phyloP scores from a whole-genome alignment of 2,113 vertebrate species.

The Leptobrachium leishanense region DNA sequence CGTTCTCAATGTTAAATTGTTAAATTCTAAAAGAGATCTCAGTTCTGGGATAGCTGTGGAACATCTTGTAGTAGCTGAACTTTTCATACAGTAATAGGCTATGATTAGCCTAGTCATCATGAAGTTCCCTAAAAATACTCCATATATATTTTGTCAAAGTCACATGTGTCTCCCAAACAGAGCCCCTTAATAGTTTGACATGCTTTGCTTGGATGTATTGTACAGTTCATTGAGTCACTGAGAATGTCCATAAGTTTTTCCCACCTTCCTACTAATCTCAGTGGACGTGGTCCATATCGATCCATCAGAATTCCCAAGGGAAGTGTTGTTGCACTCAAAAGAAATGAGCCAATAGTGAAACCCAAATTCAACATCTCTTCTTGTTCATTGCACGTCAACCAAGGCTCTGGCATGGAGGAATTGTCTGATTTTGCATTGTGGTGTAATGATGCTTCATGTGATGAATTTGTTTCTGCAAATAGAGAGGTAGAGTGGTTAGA shows the following conservation, averaged over 20 bases:
- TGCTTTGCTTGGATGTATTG: too few species aligned
- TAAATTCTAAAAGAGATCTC: too few species aligned
- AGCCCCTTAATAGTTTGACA: too few species aligned
- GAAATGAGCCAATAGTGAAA: conserved; percentile 87
- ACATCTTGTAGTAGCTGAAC: too few species aligned
- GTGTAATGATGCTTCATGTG: not conserved
- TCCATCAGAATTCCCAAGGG: conserved; percentile 89
- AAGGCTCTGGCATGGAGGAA: not conserved
- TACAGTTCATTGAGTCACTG: too few species aligned
- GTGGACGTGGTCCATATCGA: conserved; percentile 79
- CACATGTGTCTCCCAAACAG: too few species aligned
- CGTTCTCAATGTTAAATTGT: too few species aligned
- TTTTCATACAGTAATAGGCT: too few species aligned
- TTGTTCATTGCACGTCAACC: conserved; percentile 74
- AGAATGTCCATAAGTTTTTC: not conserved
- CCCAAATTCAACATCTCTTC: conserved; percentile 87
- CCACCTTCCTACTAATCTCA: conserved; percentile 83
- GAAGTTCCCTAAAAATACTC: too few species aligned
- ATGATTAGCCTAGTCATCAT: too few species aligned
- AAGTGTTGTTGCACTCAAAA: conserved; percentile 85
- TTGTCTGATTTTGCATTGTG: not conserved
- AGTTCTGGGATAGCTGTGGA: too few species aligned
- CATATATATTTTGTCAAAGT: too few species aligned
- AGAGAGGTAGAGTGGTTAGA: not conserved
- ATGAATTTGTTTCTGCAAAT: conserved; percentile 49